Evolutionary conservation across 2,797 vertebrate species (phyloP), one percentile per base, ranked within the genome.

Genomic region (Menidia menidia): DNA sequence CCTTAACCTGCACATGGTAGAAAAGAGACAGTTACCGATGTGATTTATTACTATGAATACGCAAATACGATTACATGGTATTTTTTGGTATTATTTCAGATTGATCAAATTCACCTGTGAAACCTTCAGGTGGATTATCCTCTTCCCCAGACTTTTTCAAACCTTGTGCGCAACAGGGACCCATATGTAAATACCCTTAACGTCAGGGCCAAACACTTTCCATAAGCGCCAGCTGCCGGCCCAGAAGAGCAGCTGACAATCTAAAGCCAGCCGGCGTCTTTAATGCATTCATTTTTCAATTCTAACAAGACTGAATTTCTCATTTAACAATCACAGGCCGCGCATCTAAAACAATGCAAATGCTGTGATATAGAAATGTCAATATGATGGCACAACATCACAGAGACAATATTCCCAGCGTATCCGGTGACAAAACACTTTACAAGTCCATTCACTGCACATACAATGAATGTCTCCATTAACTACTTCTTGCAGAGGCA

Each of bases 1-100:
- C 96, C 83, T 98, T 98, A 39, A 99, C 94, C 98, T 98, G 74
- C 39, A 74, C 5, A 61, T 16, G 30, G 33, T 14, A 62, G n/a
- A 43, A 64, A 61, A 42, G n/a, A 53, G 60, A 43, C 41, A 12
- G 11, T 52, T 12, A 63, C 42, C 51, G 16, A 6, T 55, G 25
- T 41, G 32, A 75, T 16, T 9, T 43, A 60, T 10, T 15, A 51
- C 18, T 30, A 25, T 51, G 30, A 25, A 4, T 3, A 19, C 2
- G 4, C 11, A 25, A 1, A 12, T 30, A 51, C 10, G 11, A 19
- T 50, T 50, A 4, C 19, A 51, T 51, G 10, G 3, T 13, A 4
- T 14, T 13, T 15, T 11, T 43, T 30, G 25, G 14, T 1, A 14
- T 30, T 30, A 43, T 19, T 30, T 43, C 15, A 11, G 2, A 14